Base-by-base conservation (phyloP, 92 coral and sea anemone species). In the Porites cylindrica region DNA sequence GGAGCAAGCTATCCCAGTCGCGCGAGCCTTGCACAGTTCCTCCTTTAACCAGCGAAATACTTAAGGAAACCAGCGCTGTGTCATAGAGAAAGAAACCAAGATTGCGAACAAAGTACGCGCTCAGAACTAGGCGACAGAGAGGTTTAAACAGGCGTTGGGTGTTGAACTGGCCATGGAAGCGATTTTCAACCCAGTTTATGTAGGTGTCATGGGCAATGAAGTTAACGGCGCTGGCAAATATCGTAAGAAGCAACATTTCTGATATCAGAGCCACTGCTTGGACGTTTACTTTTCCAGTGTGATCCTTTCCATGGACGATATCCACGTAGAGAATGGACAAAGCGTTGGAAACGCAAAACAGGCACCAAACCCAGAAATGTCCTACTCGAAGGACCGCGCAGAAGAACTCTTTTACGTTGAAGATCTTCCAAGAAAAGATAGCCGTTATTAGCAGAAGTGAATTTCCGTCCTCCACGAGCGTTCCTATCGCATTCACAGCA, bases 331-430 rank as follows among this genome's bases (percentile, higher is more conserved):
- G 83, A 75, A 65, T 14, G 24, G 88, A 85, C 19, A 76, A 75
- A 14, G 82, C 1, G 83, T 9, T 54, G 6, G 82, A 24, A 21
- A 66, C 29, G 88, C 82, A 85, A n/a, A 85, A 76, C 8, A 94
- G 20, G 21, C 88, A 83, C 97, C 97, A 94, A 51, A 92, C 93
- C 97, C 97, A 94, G 87, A 92, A 94, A 60, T 92, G 93, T 26
- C 95, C 95, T 24, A 94, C 90, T 6, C 90, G 82, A 71, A 75
- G 73, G 12, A 94, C 75, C 24, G 95, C 95, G 13, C 62, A 23
- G 59, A 78, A 75, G 65, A 61, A 94, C 70, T 90, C 83, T 67
- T 38, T 82, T 20, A 75, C 75, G 88, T 82, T 65, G 78, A 94
- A 94, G 53, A 63, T 50, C 58, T 75, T 80, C 97, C 97, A 94